phyloP scores from a whole-genome alignment of 2,113 vertebrate genomes.

The Psittacula cyanocephala region DNA sequence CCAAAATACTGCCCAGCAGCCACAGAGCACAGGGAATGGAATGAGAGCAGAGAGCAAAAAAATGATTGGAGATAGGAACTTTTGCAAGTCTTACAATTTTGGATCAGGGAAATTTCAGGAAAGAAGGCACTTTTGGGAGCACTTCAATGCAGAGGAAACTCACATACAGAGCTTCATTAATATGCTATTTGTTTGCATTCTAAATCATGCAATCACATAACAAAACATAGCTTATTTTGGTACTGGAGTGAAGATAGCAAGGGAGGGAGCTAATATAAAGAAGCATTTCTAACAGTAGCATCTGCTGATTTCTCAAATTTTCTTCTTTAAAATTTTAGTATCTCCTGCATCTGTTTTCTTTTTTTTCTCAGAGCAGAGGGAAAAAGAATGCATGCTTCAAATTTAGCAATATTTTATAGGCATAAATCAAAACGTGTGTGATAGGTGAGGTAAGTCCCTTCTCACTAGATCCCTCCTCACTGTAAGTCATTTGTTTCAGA shows the following conservation, averaged over 20 bases:
- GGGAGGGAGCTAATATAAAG: background rate
- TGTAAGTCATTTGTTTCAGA: background rate
- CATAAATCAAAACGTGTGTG: background rate
- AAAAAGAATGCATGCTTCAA: background rate
- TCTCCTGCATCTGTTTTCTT: background rate
- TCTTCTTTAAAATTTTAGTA: background rate
- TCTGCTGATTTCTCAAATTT: background rate
- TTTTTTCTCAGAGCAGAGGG: background rate
- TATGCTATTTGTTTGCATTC: background rate
- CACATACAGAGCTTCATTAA: background rate
- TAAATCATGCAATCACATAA: background rate
- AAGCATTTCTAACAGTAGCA: background rate
- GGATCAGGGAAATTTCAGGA: background rate
- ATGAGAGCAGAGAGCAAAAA: background rate
- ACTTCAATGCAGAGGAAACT: background rate
- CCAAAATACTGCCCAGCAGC: background rate
- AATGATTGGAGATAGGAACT: background rate
- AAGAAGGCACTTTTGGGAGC: background rate
- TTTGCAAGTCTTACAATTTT: background rate
- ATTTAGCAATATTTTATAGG: background rate
- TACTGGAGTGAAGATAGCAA: background rate
- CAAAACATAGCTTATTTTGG: background rate
- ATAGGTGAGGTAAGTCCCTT: background rate
- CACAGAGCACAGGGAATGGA: background rate
- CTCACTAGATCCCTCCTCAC: background rate